phyloP scores from a whole-genome alignment of 2,888 invertebrate genomes.

The Nymphalis c-album region DNA sequence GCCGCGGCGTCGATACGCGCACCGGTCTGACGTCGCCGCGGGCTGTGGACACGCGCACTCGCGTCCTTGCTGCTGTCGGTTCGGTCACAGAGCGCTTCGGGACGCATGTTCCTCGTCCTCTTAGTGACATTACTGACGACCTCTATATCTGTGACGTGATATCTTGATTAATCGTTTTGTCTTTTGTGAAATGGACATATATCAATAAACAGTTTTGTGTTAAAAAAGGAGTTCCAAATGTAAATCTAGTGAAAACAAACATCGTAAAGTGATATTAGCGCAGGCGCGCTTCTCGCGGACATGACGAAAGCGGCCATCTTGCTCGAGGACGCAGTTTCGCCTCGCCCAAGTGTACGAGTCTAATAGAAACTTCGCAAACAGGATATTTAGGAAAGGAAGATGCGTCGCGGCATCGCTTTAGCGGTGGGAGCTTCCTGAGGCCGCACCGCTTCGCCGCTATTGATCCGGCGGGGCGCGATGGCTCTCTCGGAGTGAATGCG shows the following conservation, averaged over 20 bases:
- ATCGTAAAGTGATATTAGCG: constrained; percentile 69
- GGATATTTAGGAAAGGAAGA: constrained; percentile 51
- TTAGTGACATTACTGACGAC: constrained; percentile 54
- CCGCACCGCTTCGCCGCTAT: constrained; percentile 74
- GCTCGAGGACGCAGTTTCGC: constrained; percentile 76
- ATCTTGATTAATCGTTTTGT: constrained; percentile 31
- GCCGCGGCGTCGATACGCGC: constrained; percentile 66
- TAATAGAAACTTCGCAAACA: constrained; percentile 58
- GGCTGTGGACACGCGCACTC: constrained; percentile 60
- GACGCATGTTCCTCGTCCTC: constrained; percentile 56
- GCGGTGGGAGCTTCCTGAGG: constrained; percentile 71
- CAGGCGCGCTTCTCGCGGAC: constrained; percentile 73
- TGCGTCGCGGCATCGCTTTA: constrained; percentile 62
- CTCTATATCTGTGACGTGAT: constrained; percentile 46
- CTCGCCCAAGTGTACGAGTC: constrained; percentile 75
- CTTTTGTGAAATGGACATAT: constrained; percentile 28
- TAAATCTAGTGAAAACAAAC: constrained; percentile 74
- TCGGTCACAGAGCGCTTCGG: constrained; percentile 52
- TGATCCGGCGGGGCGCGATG: constrained; percentile 74
- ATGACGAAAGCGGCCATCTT: constrained; percentile 80
- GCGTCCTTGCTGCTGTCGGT: constrained; percentile 54
- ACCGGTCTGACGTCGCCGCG: constrained; percentile 65
- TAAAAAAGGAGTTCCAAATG: constrained; percentile 46
- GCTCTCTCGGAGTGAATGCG: constrained; percentile 79
- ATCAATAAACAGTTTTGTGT: constrained; percentile 46